Percentiles rank a stretch among this genome's conserved stretches.
phyloP scores from a whole-genome alignment of 2,113 vertebrate species.

The Pleuronectes platessa region DNA sequence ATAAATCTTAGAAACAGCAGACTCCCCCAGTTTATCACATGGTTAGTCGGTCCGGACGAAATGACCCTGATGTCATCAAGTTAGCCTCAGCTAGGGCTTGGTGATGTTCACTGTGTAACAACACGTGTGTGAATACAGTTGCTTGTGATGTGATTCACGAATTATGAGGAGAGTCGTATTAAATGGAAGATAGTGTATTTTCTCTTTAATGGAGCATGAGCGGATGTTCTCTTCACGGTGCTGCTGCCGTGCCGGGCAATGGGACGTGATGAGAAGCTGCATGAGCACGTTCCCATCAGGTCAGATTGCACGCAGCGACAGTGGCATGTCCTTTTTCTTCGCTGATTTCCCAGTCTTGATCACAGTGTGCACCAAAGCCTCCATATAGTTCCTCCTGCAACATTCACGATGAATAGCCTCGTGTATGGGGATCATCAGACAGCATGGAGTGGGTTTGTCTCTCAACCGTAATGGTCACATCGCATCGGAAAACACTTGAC shows the following conservation, averaged over 20 bases:
- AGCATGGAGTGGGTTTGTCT: slow-evolving; percentile 44
- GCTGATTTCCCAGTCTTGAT: slow-evolving; percentile 32
- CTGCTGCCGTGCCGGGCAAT: slow-evolving; percentile 1
- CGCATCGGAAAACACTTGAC: slow-evolving; percentile 59
- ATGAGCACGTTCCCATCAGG: neutral
- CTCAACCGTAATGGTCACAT: slow-evolving; percentile 59
- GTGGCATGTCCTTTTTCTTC: neutral
- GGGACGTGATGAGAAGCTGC: slow-evolving; percentile 26
- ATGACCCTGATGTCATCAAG: neutral
- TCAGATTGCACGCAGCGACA: slow-evolving; percentile 18
- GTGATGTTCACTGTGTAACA: neutral
- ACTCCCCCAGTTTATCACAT: too few species aligned
- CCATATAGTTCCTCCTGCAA: slow-evolving; percentile 37
- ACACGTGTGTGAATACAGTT: too few species aligned
- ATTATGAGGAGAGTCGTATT: neutral
- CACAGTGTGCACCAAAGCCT: slow-evolving; percentile 18
- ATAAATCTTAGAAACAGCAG: too few species aligned
- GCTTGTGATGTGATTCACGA: too few species aligned
- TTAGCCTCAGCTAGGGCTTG: neutral
- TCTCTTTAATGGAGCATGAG: slow-evolving; percentile 22
- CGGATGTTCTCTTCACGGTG: slow-evolving; percentile 8
- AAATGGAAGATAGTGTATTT: neutral
- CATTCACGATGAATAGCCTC: slow-evolving; percentile 30
- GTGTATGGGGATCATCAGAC: slow-evolving; percentile 58
- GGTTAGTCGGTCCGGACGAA: too few species aligned